phyloP scores from a whole-genome alignment of 2,888 invertebrate genomes.

The Xanthorhoe spadicearia region DNA sequence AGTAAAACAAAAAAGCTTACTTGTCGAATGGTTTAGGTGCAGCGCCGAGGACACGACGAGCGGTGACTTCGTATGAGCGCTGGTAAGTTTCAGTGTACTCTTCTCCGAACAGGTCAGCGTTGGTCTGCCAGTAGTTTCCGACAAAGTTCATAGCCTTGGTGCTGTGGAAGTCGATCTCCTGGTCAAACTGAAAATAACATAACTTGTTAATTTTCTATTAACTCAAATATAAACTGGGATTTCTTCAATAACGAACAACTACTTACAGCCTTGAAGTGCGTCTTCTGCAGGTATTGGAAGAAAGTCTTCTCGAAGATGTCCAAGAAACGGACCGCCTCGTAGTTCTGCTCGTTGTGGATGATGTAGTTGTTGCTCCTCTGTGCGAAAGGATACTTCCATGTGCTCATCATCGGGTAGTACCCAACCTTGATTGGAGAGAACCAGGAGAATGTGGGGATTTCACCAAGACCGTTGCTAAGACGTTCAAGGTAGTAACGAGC shows the following conservation, averaged over 20 bases:
- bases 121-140: conserved; percentile 84
- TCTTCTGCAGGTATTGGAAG: conserved; percentile 79
- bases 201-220: neutral
- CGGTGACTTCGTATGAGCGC: conserved; percentile 85
- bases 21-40: conserved; percentile 57
- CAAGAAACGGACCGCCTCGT: conserved; percentile 83
- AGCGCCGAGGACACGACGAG: conserved; percentile 74
- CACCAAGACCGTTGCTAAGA: conserved; percentile 86
- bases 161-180: conserved; percentile 63
- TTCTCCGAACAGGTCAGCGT: conserved; percentile 75
- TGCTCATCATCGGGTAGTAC: conserved; percentile 58
- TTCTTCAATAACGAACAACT: neutral
- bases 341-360: conserved; percentile 77
- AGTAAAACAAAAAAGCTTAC: conserved; percentile 52
- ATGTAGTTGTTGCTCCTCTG: conserved; percentile 86
- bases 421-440: conserved; percentile 83
- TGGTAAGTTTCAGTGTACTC: conserved; percentile 60
- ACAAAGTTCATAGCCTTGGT: conserved; percentile 81
- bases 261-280: conserved; percentile 85
- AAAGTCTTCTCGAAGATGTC: conserved; percentile 84
- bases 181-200: conserved; percentile 60
- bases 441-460: conserved; percentile 86
- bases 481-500: conserved; percentile 90
- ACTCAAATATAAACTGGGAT: neutral
- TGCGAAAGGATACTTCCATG: conserved; percentile 78